Base-by-base conservation (phyloP, 2,888 invertebrate species). In the Eupithecia inturbata region DNA sequence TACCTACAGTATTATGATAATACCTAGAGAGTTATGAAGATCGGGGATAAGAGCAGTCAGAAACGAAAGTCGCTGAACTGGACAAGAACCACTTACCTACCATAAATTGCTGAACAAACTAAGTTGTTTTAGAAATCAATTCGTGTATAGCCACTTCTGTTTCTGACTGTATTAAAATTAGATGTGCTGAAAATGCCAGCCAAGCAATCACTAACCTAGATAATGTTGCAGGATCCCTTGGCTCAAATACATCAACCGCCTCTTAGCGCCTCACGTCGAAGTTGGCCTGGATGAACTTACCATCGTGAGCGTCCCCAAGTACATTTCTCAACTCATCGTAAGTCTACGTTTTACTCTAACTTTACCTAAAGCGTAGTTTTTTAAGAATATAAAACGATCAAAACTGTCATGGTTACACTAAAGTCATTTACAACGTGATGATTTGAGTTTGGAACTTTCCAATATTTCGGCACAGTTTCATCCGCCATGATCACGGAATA, bases 261-360 rank as follows among this genome's bases (percentile, higher is more conserved):
- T 99, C 14, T 91, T 99, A 70, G 96, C 97, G 0, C 95, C 96
- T 0, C 95, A 95, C 36, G 93, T 96, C 3, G 82, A 88, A 68
- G 93, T 98, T 2, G 93, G 89, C 28, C 95, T 95, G 0, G 95
- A 97, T 74, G 99, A 99, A 91, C 87, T 96, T 0, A 95, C 98
- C 41, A 97, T 98, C 71, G 96, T 99, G 62, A 97, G 97, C 82
- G 98, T 98, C 19, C 98, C 98, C 0, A 95, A 96, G 79, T 99
- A 96, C 90, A 95, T 98, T 66, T 92, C 95, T 1, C 95, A 96
- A 63, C 95, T 98, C 36, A 97, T 97, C 88, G 95, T 95, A 66
- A 66, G 66, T 64, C 19, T 36, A 31, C 16, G 19, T 62, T 33
- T 31, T 31, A 28, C 33, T n/a, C 5, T 0, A n/a, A 45, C 9